Percentiles rank a stretch among this genome's conserved stretches.
These are phyloP conservation scores for Acleris literana DNA, from an alignment of 2,888 invertebrate genomes.

Conservation along the genomic window DNA sequence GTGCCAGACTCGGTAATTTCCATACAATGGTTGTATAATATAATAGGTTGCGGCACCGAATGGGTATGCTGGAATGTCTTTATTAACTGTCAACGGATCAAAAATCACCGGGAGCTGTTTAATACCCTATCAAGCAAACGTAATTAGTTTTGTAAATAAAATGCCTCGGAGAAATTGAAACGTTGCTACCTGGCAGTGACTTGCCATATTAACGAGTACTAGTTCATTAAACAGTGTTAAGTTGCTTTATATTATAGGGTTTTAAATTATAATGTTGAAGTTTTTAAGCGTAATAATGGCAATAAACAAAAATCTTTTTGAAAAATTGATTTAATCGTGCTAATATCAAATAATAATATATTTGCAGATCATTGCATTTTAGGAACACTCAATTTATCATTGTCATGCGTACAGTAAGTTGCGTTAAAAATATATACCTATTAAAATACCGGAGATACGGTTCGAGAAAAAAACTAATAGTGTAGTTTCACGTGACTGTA, in stretches of 20 bases:
- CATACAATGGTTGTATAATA: too few species aligned
- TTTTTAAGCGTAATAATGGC: background rate
- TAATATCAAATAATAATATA: too few species aligned
- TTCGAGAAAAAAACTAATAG: background rate
- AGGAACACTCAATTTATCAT: too few species aligned
- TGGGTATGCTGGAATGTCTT: conserved; percentile 72
- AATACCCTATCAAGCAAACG: conserved; percentile 80
- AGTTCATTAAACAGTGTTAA: conserved; percentile 50
- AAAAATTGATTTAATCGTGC: too few species aligned
- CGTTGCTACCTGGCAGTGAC: conserved; percentile 81
- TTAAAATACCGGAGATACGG: background rate
- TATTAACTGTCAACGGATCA: conserved; percentile 81
- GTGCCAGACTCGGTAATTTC: too few species aligned
- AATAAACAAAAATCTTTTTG: too few species aligned
- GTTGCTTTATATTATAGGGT: background rate
- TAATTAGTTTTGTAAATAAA: conserved; percentile 84
- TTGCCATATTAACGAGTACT: conserved; percentile 70
- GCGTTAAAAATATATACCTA: too few species aligned
- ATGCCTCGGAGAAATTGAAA: conserved; percentile 82
- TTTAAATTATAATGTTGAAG: conserved; percentile 19
- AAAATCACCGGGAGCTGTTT: conserved; percentile 74
- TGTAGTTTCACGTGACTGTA: conserved; percentile 42
- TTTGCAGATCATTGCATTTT: too few species aligned
- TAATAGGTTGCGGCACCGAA: conserved; percentile 41
- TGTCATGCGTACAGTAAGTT: too few species aligned